Percentiles rank a stretch among this genome's conserved stretches.
These are phyloP conservation scores for Temnothorax ravouxi DNA, from an alignment of 2,888 invertebrate genomes.

Conservation along the genomic window DNA sequence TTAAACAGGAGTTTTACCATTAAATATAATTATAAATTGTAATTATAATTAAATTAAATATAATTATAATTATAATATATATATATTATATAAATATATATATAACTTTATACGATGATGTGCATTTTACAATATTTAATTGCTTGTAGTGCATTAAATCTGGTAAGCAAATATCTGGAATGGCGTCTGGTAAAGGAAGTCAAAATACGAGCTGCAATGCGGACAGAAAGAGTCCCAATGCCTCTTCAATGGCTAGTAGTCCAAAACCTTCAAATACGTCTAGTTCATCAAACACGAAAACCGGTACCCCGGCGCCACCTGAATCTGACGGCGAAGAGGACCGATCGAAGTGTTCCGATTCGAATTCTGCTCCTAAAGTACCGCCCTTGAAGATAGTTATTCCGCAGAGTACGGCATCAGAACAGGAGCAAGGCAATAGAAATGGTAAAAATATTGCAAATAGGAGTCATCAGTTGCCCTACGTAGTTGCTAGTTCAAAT, in stretches of 20 bases:
- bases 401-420: conserved; percentile 91
- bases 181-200: conserved; percentile 79
- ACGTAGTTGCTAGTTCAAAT: conserved; percentile 90
- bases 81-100: no score
- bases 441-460: conserved; percentile 89
- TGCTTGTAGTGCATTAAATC: conserved; percentile 81
- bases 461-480: conserved; percentile 90
- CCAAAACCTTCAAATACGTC: conserved; percentile 87
- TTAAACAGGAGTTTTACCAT: no score
- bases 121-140: conserved; percentile 5
- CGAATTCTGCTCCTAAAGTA: conserved; percentile 91
- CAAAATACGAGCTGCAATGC: conserved; percentile 78
- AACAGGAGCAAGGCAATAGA: conserved; percentile 88
- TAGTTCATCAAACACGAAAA: conserved; percentile 76
- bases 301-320: conserved; percentile 74
- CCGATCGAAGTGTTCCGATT: conserved; percentile 84
- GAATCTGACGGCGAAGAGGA: conserved; percentile 86
- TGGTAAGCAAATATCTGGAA: conserved; percentile 81
- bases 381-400: conserved; percentile 98
- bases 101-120: background rate
- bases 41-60: background rate
- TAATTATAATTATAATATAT: no score
- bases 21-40: background rate
- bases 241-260: conserved; percentile 85
- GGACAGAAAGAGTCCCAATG: conserved; percentile 91